Base-by-base conservation (phyloP, 2,113 vertebrate species). In the Pantherophis guttatus region DNA sequence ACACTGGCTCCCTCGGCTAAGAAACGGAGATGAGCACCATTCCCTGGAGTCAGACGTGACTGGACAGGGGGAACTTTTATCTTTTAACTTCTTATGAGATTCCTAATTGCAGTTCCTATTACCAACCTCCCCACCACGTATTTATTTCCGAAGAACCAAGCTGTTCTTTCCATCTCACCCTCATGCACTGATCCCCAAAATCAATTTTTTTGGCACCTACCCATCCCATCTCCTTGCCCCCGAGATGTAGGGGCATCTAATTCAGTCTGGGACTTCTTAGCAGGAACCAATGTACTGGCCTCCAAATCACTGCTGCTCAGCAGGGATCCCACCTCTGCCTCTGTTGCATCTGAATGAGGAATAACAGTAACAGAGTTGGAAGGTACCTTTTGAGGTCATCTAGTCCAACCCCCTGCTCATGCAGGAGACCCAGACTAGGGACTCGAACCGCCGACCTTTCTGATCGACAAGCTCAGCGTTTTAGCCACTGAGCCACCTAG, bases 211-310 rank as follows among this genome's bases (percentile, higher is more conserved):
- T 9, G 58, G 48, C 57, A 8, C 33, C 90, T 55, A 92, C 93
- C 81, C 44, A 8, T 48, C 33, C 19, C 11, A 29, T 93, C 93
- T 65, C 85, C 44, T 86, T 26, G 54, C 62, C 92, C 58, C 23
- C 12, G 33, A 50, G 65, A 91, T 21, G 58, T 3, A 29, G 58
- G 5, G 4, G 8, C 1, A 4, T 44, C 26, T 1, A 11, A 39
- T 24, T 6, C 39, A 15, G 19, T 65, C 57, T 44, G 91, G 24
- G 44, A 52, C 91, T 94, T 97, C 92, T 97, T 97, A 21, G 65
- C 33, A 24, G 94, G 85, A 54, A 88, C 85, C 54, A 87, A 13
- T 4, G 85, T 90, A 50, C 93, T 5, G 26, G 57, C 8, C 1
- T 21, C 48, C 3, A 24, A 53, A 29, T 12, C 26, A 39, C 4